Base-by-base conservation (phyloP, 2,797 vertebrate genomes). In the Poecilia picta region DNA sequence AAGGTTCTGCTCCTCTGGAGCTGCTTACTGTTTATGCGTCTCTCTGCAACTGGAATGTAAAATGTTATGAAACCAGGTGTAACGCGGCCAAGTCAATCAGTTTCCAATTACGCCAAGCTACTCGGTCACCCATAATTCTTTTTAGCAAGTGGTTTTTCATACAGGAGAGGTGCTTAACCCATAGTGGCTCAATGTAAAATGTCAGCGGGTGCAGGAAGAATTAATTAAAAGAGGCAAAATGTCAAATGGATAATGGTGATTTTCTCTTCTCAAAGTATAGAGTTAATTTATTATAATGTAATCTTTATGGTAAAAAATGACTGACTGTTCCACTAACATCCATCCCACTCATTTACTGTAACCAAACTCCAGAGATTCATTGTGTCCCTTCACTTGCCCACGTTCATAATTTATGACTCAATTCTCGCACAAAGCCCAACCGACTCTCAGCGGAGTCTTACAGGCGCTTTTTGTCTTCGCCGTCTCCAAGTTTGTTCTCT, bases 41-140 rank as follows among this genome's bases (percentile, higher is more conserved):
- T 47, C 23, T 6, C 46, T 74, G 81, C 78, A 79, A 87, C 87
- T 89, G 88, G 82, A 85, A 89, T 84, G 83, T 62, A 79, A 81
- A 86, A 81, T 86, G 84, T 89, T 85, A 90, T 74, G 83, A 89
- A 88, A 91, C 70, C 91, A 94, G 93, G 91, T 94, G 92, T 87
- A 91, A 62, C 75, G 47, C 41, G 2, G 89, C 91, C 92, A 91
- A 93, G 88, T 90, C 92, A 90, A 93, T 94, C 90, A 87, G 91
- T 94, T 93, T 94, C 84, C 89, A 94, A 91, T 95, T 85, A 93
- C 77, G 79, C 83, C 72, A 11, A 12, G 83, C 83, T 85, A 76
- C 81, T 87, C 72, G 62, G 80, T 92, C 90, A 85, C 87, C 85
- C 81, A 85, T 89, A 86, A 89, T 90, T 92, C 59, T 91, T 90